Base-by-base conservation (phyloP, 2,888 invertebrate species). In the Nudaria mundana region DNA sequence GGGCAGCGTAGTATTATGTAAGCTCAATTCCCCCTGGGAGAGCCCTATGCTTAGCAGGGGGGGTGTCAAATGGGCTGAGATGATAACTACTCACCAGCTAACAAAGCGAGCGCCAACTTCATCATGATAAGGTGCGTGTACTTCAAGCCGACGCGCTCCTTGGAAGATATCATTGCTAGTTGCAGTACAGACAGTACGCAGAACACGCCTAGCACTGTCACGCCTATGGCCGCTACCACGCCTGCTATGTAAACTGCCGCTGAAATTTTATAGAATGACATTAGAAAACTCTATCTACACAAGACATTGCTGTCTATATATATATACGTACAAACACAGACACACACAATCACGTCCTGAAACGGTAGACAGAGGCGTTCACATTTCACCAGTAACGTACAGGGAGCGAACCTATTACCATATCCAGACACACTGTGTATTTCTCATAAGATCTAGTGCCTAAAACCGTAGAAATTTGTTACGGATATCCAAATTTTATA, bases 121-220 rank as follows among this genome's bases (percentile, higher is more conserved):
- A 92, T 83, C 81, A 95, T 93, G 45, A 96, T 93, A 35, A 94
- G 92, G 50, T 92, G 89, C 49, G 93, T 93, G 82, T 96, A 96
- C 64, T 93, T 92, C 85, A 95, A 87, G 48, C 93, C 92, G 48
- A 96, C 93, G 66, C 93, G 92, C 75, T 96, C 95, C 71, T 93
- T 93, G 34, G 95, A 95, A 36, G 94, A 94, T 66, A 96, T 93
- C 96, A 96, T 96, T 50, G 96, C 94, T 55, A 97, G 90, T 78
- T 96, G 96, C 51, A 96, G 90, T 47, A 96, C 92, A 35, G 95
- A 94, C 46, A 96, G 84, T 44, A 95, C 83, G 80, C 95, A 95
- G 84, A 95, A 94, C 39, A 95, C 81, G 28, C 94, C 95, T 51
- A 96, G 89, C 34, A 93, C 83, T 1, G 92, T 85, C 28, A 95